Evolutionary conservation across 1,140 invertebrate species (phyloP).

Genomic region (Marisa cornuarietis): DNA sequence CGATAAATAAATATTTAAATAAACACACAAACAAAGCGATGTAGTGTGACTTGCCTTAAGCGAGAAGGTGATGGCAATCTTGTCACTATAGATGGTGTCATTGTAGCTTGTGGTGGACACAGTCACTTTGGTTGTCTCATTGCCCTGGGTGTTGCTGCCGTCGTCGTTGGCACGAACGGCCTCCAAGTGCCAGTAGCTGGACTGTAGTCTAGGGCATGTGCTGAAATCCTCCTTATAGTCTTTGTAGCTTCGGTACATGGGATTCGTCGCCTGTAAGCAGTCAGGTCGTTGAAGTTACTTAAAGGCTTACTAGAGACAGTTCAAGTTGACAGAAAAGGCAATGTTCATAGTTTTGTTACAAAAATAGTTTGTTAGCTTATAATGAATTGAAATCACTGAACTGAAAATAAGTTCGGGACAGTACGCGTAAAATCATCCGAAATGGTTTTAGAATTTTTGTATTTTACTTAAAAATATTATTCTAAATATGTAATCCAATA

Average conservation of each 20-base stretch:
- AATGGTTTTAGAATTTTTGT: too few species aligned
- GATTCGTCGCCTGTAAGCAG: constrained; percentile 7
- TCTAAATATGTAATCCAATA: too few species aligned
- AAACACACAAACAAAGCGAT: too few species aligned
- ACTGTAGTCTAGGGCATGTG: not conserved
- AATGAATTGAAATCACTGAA: too few species aligned
- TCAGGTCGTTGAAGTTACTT: not conserved
- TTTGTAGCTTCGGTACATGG: not conserved
- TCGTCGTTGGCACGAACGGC: not conserved
- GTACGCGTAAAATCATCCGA: too few species aligned
- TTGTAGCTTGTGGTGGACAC: not conserved
- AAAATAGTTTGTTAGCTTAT: too few species aligned
- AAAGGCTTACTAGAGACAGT: too few species aligned
- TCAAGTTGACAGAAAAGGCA: too few species aligned
- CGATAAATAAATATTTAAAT: too few species aligned
- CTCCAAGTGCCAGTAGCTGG: constrained; percentile 3
- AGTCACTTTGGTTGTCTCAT: not conserved
- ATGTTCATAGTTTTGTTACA: too few species aligned
- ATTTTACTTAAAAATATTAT: too few species aligned
- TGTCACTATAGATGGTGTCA: not conserved
- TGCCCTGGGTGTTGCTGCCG: not conserved
- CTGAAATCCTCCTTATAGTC: not conserved
- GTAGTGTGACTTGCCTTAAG: constrained; percentile 1
- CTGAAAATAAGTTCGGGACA: too few species aligned
- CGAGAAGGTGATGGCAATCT: not conserved